These are phyloP conservation scores for Glyphotaelius pellucidus DNA, from an alignment of 2,888 invertebrate genomes.

Conservation along the genomic window DNA sequence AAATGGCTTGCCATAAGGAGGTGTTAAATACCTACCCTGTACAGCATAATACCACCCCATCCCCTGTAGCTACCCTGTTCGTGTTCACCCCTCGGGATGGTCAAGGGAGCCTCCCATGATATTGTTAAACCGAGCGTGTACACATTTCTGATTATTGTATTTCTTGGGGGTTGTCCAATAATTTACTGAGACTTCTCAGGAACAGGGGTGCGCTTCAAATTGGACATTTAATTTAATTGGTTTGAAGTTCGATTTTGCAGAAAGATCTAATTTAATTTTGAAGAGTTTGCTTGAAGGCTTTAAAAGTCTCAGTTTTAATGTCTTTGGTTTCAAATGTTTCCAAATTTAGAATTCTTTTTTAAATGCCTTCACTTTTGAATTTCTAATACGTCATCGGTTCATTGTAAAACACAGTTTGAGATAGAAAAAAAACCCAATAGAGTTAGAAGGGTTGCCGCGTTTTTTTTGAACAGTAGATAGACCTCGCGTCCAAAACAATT, in stretches of 20 bases:
- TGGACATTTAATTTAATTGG: background rate
- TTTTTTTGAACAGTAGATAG: too few species aligned
- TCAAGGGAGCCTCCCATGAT: constrained; percentile 12
- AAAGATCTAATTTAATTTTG: too few species aligned
- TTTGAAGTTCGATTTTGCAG: background rate
- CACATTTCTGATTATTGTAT: constrained; percentile 39
- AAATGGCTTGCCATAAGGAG: background rate
- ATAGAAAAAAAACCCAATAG: too few species aligned
- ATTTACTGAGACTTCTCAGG: background rate
- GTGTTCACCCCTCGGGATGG: constrained; percentile 24
- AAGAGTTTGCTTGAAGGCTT: too few species aligned
- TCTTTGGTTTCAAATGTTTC: background rate
- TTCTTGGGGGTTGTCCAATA: constrained; percentile 27
- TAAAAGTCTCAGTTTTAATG: too few species aligned
- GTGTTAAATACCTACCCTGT: background rate
- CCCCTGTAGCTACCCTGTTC: background rate
- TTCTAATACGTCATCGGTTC: too few species aligned
- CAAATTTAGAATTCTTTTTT: background rate
- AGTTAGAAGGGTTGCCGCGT: too few species aligned
- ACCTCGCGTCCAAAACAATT: too few species aligned
- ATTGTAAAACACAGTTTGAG: too few species aligned
- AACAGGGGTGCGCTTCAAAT: background rate
- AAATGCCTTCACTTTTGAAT: background rate
- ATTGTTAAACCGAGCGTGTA: constrained; percentile 21
- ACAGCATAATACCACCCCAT: background rate